Evolutionary conservation across 2,113 vertebrate genomes (phyloP), one percentile per base, ranked within the genome.

Genomic region (Corynorhinus townsendii): DNA sequence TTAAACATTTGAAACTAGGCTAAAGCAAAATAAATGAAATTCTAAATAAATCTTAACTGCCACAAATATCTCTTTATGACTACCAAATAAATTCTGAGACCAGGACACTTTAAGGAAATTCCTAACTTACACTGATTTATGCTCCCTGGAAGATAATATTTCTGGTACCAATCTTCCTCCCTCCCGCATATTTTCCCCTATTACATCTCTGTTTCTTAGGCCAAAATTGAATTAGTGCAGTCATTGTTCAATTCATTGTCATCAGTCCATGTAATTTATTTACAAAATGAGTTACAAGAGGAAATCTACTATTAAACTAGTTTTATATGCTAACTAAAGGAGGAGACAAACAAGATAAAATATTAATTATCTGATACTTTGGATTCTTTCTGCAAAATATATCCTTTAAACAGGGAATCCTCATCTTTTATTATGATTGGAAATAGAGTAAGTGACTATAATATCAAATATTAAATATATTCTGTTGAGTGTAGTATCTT

Each of bases 271-370:
- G 28, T 72, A 15, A 77, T 45, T 52, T 96, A 11, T 77, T 47
- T 66, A 69, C 24, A 84, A 93, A 59, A 35, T 87, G n/a, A 96
- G 89, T 89, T 91, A 28, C 66, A 90, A 73, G 72, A 81, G 22
- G n/a, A 93, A 91, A 92, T 69, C 0, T 30, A 66, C 33, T 47
- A 69, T 93, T 85, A 76, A 89, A 64, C 22, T 45, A 76, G 33
- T 90, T 96, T 91, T 76, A 68, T 77, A 77, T 24, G 28, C 64
- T 92, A 95, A 80, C 20, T 79, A 94, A 89, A 93, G 54, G 30
- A 94, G 12, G 26, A 75, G 11, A 81, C 4, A 85, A 76, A 26
- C 11, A 73, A 82, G 12, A 79, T 66, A 94, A 10, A 95, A 82
- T 88, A 15, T 90, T 91, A 92, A 72, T 47, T 94, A 35, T 83